A percentile compares a stretch with the other conserved stretches of the same genome.
phyloP scores from a whole-genome alignment of 2,113 vertebrate genomes.

The Taurulus bubalis region DNA sequence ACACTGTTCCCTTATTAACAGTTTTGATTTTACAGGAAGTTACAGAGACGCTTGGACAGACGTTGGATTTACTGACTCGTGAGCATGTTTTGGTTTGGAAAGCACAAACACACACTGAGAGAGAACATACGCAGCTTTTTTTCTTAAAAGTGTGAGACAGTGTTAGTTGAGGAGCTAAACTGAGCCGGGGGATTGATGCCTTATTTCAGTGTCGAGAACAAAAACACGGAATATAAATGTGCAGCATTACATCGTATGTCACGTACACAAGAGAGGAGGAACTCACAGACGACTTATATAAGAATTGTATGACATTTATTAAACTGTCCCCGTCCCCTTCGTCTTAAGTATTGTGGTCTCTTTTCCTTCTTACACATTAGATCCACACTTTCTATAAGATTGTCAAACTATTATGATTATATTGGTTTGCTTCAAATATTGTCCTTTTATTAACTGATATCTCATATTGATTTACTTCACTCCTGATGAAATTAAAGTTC shows the following conservation, averaged over 20 bases:
- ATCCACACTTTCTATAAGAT: constrained; percentile 9
- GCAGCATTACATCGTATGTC: constrained; percentile 5
- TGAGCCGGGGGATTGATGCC: background rate
- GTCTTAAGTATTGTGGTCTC: background rate
- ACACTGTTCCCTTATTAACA: constrained; percentile 4
- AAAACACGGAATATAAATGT: constrained; percentile 13
- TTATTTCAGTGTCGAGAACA: constrained; percentile 33
- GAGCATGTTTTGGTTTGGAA: constrained; percentile 15
- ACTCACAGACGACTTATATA: background rate
- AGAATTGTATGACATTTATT: background rate
- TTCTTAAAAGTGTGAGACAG: constrained; percentile 25
- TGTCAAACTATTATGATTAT: background rate
- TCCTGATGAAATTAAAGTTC: constrained; percentile 14
- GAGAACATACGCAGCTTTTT: background rate
- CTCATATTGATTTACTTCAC: constrained; percentile 13
- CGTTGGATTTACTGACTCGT: constrained; percentile 16
- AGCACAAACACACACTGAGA: background rate
- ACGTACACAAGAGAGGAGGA: constrained; percentile 5
- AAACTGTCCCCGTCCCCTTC: background rate
- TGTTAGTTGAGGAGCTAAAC: constrained; percentile 16
- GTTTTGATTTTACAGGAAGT: constrained; percentile 36
- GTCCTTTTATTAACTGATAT: constrained; percentile 11
- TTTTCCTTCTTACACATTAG: constrained; percentile 5
- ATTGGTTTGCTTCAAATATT: background rate
- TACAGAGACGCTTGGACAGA: background rate